phyloP scores from a whole-genome alignment of 2,113 vertebrate genomes.

The Brienomyrus brachyistius region DNA sequence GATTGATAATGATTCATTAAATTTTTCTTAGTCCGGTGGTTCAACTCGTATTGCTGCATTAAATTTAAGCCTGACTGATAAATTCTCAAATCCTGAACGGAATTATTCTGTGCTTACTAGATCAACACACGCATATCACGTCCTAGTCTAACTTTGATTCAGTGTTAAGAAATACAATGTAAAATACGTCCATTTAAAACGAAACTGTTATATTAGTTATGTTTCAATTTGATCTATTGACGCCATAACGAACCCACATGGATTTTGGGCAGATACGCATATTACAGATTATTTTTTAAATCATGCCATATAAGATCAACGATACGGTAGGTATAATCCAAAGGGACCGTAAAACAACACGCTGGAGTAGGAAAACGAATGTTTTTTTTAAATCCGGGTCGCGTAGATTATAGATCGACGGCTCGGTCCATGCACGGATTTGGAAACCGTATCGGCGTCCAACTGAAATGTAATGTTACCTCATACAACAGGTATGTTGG shows the following conservation, averaged over 20 bases:
- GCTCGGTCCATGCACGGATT: not conserved
- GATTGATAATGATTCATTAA: not conserved
- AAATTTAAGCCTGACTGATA: not conserved
- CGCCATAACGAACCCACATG: not conserved
- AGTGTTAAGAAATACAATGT: not conserved
- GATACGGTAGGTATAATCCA: not conserved
- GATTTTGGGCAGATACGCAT: not conserved
- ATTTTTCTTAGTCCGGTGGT: not conserved
- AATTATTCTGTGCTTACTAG: not conserved
- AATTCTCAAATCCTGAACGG: not conserved
- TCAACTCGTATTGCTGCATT: not conserved
- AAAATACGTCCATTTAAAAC: not conserved
- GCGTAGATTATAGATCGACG: not conserved
- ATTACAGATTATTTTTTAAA: not conserved
- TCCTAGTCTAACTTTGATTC: not conserved
- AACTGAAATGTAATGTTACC: slow-evolving; percentile 40
- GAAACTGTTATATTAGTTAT: not conserved
- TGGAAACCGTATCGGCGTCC: not conserved
- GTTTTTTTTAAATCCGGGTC: not conserved
- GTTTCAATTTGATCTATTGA: not conserved
- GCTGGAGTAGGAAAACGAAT: not conserved
- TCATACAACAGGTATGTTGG: slow-evolving; percentile 45
- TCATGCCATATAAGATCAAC: not conserved
- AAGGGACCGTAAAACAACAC: not conserved
- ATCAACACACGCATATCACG: not conserved